Percentiles rank a stretch among this genome's conserved stretches.
Evolutionary conservation across 2,113 vertebrate species (phyloP).

Genomic region (Chaetodon trifascialis): DNA sequence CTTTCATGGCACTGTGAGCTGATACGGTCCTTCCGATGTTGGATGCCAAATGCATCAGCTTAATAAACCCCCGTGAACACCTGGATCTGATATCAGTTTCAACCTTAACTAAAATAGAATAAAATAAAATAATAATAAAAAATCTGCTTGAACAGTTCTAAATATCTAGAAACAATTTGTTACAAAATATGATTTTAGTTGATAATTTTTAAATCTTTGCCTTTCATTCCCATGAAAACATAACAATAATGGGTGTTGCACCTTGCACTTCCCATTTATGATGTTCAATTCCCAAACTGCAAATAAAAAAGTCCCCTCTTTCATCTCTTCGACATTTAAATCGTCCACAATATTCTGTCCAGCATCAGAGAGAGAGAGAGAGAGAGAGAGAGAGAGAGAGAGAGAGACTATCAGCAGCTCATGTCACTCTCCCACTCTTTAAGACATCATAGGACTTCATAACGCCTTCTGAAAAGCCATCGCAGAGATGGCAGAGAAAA

Average conservation of each 20-base stretch:
- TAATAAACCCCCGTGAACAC: conserved; percentile 23
- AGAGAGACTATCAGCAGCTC: background rate
- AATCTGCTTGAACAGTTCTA: too few relatives aligned
- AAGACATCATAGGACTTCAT: background rate
- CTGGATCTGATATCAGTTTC: background rate
- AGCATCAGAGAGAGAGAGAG: background rate
- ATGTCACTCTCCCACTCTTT: background rate
- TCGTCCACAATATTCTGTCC: background rate
- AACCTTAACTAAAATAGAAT: background rate
- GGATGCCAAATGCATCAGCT: background rate
- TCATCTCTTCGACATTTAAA: background rate
- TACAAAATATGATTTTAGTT: background rate
- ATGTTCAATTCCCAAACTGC: background rate
- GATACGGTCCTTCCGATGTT: background rate
- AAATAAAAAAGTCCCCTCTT: background rate
- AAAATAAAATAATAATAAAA: too few relatives aligned
- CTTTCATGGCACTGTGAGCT: conserved; percentile 20
- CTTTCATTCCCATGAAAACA: background rate
- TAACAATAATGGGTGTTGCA: background rate
- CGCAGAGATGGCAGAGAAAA: background rate
- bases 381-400: background rate
- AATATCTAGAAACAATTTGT: too few relatives aligned
- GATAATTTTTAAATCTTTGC: too few relatives aligned
- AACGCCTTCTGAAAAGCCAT: background rate
- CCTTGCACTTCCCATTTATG: background rate